Percentiles rank a stretch among this genome's conserved stretches.
Evolutionary conservation across 2,113 vertebrate genomes (phyloP).

Genomic region (Tetrax tetrax): DNA sequence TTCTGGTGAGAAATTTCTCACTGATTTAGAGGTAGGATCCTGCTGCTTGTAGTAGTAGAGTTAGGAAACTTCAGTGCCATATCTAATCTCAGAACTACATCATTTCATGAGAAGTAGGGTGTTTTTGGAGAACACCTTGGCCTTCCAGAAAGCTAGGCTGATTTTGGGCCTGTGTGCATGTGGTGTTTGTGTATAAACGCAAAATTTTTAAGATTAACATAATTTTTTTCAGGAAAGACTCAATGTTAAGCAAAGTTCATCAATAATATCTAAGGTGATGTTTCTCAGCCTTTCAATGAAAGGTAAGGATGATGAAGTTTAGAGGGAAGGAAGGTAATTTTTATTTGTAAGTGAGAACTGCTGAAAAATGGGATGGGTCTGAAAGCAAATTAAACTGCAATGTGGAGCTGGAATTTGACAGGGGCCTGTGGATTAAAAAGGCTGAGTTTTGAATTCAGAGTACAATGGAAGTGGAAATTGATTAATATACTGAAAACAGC

Average conservation of each 20-base stretch:
- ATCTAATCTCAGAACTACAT: not conserved
- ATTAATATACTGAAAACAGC: not conserved
- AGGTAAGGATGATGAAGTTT: not conserved
- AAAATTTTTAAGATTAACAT: not conserved
- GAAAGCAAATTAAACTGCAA: not conserved
- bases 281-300: not conserved
- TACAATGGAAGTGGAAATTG: not conserved
- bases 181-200: not conserved
- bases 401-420: not conserved
- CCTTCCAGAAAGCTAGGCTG: not conserved
- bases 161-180: not conserved
- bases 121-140: not conserved
- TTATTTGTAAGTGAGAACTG: not conserved
- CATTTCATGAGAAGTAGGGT: not conserved
- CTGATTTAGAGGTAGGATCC: not conserved
- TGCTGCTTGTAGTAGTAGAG: not conserved
- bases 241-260: not conserved
- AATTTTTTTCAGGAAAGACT: not conserved
- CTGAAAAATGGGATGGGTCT: not conserved
- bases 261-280: not conserved
- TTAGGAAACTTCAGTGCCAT: not conserved
- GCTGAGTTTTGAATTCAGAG: not conserved
- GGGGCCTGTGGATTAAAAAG: not conserved
- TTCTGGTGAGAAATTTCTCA: not conserved
- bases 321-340: not conserved